Conservation (phyloP, 2,113 vertebrate species). For the Asarcornis scutulata region DNA sequence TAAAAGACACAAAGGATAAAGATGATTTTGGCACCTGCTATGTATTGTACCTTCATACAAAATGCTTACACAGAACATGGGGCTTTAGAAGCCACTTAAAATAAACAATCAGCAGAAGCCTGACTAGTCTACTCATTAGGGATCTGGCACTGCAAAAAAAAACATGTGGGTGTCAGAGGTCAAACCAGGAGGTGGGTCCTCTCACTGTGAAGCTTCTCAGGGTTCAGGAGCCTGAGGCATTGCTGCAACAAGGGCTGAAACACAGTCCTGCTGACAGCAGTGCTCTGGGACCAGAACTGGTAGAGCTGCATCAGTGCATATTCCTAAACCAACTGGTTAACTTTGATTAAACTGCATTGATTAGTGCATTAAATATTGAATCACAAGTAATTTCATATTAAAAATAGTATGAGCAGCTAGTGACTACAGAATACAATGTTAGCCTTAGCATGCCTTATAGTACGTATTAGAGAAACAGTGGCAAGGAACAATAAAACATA, state of each 20-base stretch:
- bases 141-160: not conserved
- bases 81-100: not conserved
- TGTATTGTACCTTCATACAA: not conserved
- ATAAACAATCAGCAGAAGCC: not conserved
- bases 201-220: not conserved
- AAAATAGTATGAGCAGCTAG: not conserved
- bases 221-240: not conserved
- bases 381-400: not conserved
- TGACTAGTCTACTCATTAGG: not conserved
- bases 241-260: not conserved
- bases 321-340: not conserved
- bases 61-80: not conserved
- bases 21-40: not conserved
- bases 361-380: not conserved
- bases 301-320: not conserved
- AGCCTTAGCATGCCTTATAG: rapidly evolving
- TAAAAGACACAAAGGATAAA: not conserved
- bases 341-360: not conserved
- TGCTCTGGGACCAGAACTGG: not conserved
- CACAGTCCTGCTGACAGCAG: rapidly evolving
- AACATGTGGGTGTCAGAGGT: not conserved
- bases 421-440: not conserved
- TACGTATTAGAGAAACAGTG: not conserved
- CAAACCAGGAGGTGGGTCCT: not conserved
- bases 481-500: not conserved